These are phyloP conservation scores for Cryptocheilus praepositus DNA, from an alignment of 2,888 invertebrate genomes.

Conservation along the genomic window DNA sequence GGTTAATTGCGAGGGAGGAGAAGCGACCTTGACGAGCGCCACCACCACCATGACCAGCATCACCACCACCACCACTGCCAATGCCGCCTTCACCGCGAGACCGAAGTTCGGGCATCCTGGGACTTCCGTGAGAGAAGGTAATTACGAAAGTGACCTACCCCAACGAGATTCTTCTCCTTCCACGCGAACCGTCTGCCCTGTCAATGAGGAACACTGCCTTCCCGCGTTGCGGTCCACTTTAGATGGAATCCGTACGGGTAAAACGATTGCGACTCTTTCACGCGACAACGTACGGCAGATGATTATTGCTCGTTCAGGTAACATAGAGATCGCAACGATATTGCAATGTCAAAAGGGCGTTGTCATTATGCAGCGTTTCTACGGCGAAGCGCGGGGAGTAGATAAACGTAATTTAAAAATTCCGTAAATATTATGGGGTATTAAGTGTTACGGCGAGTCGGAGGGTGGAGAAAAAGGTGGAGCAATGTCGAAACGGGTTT, in stretches of 20 bases:
- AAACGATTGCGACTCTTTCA: no score
- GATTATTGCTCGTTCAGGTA: no score
- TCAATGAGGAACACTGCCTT: constrained; percentile 49
- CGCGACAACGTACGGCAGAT: no score
- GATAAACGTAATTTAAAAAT: not conserved
- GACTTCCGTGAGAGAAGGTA: constrained; percentile 67
- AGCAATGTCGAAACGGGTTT: not conserved
- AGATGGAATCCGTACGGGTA: no score
- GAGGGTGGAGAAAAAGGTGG: not conserved
- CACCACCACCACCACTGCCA: constrained; percentile 12
- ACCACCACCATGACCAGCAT: constrained; percentile 11
- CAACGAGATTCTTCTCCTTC: constrained; percentile 54
- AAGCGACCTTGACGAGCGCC: constrained; percentile 56
- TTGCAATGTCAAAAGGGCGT: no score
- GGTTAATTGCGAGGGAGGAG: constrained; percentile 60
- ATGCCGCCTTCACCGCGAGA: constrained; percentile 19
- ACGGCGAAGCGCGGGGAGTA: no score
- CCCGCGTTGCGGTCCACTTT: constrained; percentile 4
- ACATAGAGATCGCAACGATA: no score
- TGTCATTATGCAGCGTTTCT: no score
- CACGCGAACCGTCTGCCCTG: constrained; percentile 18
- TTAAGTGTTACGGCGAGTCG: not conserved
- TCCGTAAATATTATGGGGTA: not conserved
- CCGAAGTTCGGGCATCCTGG: constrained; percentile 52
- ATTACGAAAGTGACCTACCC: constrained; percentile 68